Evolutionary conservation across 2,113 vertebrate genomes (phyloP).

Genomic region (Enhydra lutris): DNA sequence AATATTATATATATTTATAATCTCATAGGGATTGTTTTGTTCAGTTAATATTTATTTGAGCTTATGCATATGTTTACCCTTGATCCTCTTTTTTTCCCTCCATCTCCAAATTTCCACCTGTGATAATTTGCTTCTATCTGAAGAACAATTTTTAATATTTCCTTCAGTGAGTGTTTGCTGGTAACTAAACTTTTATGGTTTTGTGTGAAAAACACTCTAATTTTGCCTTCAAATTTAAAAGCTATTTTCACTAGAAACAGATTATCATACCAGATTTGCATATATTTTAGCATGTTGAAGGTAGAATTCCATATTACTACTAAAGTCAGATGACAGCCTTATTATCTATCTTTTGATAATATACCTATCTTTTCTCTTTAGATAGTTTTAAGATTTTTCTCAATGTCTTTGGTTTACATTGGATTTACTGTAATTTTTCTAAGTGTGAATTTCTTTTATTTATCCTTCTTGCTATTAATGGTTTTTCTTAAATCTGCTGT

Average conservation of each 20-base stretch:
- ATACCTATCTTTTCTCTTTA: background rate
- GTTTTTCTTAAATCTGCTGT: background rate
- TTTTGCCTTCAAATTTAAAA: background rate
- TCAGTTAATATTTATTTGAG: background rate
- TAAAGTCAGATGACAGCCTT: background rate
- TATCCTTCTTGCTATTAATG: background rate
- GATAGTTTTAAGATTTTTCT: background rate
- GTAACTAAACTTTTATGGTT: background rate
- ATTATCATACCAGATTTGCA: background rate
- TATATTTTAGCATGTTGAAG: background rate
- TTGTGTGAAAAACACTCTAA: background rate
- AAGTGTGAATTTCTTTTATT: background rate
- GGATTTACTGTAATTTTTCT: background rate
- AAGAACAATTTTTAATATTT: background rate
- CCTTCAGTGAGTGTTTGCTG: background rate
- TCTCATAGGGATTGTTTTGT: background rate
- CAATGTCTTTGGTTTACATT: background rate
- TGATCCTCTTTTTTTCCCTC: background rate
- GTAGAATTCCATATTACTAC: background rate
- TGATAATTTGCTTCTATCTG: background rate
- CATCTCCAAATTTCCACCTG: background rate
- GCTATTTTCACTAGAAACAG: background rate
- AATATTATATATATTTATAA: background rate
- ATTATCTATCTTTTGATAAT: background rate
- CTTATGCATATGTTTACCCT: background rate